Base-by-base conservation (phyloP, 2,888 invertebrate genomes). In the Danaus chrysippus region DNA sequence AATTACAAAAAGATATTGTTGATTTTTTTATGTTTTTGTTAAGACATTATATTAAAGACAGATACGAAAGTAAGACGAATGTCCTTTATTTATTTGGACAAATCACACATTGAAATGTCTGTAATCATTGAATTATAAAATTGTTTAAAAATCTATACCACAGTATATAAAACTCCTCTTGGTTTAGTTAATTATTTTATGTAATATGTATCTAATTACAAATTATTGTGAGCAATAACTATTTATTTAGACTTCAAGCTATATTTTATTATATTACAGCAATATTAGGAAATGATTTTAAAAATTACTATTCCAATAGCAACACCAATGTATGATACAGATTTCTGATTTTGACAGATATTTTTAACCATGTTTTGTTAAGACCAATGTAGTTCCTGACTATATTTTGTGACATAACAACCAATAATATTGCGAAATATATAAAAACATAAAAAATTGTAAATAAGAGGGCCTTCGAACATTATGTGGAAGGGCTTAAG, bases 401-500 rank as follows among this genome's bases (percentile, higher is more conserved):
- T 74, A 74, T 78, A 82, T 83, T 82, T 81, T 78, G 78, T 84
- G 83, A 86, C 82, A 76, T 78, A 81, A 82, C 78, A 81, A 72
- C 64, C 63, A 68, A 70, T 73, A 61, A 68, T 76, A 83, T 88
- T 87, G 86, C 83, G 86, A 81, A 86, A 87, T 78, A 82, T 57
- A 71, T 65, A 74, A 65, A 68, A 69, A 73, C 68, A 73, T 72
- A 70, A 68, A 70, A 70, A 70, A 66, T 68, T 80, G 76, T 79
- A 74, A 79, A 78, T 80, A 73, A 78, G 76, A 79, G 73, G 68
- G 73, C 70, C 76, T 62, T 68, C 68, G 46, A 75, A 64, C 82
- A 88, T 67, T 70, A 91, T 91, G 91, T 91, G 91, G 91, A 91
- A 90, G 76, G 80, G 91, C 61, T 79, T 91, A 67, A 84, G 87